phyloP scores from a whole-genome alignment of 1,140 invertebrate genomes.

The Eurosta solidaginis region DNA sequence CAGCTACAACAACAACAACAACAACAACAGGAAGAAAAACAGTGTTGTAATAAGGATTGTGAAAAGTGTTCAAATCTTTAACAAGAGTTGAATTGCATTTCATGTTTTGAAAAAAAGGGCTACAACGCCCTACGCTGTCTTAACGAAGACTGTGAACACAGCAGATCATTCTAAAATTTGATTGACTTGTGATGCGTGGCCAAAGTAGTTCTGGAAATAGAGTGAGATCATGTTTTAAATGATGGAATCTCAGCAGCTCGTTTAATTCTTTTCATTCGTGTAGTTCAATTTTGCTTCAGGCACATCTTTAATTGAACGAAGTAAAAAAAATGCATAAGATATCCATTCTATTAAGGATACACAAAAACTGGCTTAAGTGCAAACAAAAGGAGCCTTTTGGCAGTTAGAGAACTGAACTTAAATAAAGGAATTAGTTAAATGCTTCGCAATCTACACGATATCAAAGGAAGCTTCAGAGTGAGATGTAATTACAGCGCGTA shows the following conservation, averaged over 20 bases:
- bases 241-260: background rate
- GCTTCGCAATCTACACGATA: too few relatives aligned
- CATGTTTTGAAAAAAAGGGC: background rate
- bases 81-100: background rate
- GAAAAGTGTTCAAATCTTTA: constrained; percentile 22
- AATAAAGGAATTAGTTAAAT: too few relatives aligned
- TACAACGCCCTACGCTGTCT: background rate
- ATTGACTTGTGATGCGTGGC: background rate
- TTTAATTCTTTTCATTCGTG: background rate
- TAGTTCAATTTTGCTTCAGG: background rate
- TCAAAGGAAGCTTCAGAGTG: too few relatives aligned
- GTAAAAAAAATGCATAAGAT: background rate
- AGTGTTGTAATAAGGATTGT: background rate
- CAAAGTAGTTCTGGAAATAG: background rate
- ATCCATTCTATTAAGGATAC: background rate
- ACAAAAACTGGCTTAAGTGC: background rate
- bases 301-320: background rate
- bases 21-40: constrained; percentile 11
- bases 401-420: too few relatives aligned
- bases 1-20: constrained; percentile 9
- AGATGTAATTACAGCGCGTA: too few relatives aligned
- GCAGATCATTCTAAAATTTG: constrained; percentile 5
- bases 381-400: background rate
- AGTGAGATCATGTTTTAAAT: background rate
- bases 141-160: too few relatives aligned